Conservation (phyloP, 2,797 vertebrate species). For the Poecilia gillii region DNA sequence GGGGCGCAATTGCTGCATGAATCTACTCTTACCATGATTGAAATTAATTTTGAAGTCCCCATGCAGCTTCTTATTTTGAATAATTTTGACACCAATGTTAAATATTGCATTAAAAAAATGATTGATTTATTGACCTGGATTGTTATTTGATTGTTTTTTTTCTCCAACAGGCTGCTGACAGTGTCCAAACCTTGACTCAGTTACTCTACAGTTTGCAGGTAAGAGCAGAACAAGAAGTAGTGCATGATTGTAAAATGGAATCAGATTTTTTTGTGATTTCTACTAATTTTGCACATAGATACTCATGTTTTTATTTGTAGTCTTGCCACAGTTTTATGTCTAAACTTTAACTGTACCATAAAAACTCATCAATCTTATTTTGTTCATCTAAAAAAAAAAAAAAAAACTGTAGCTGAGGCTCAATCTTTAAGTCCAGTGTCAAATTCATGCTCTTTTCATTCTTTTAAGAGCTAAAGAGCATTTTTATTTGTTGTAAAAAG, state of each 20-base stretch:
- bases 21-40: not conserved
- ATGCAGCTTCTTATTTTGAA: not conserved
- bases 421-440: not conserved
- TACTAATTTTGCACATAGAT: not conserved
- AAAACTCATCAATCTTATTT: not conserved
- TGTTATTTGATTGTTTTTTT: slow-evolving; percentile 32
- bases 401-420: not conserved
- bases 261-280: not conserved
- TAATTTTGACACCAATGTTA: not conserved
- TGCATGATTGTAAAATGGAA: not conserved
- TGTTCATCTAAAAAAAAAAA: not conserved
- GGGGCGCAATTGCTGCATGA: slow-evolving; percentile 42
- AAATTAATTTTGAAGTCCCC: not conserved
- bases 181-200: slow-evolving; percentile 92
- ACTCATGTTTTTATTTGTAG: not conserved
- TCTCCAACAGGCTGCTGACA: slow-evolving; percentile 86
- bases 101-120: not conserved
- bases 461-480: too few relatives aligned
- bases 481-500: not conserved
- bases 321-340: not conserved
- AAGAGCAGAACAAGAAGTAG: slow-evolving; percentile 42
- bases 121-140: not conserved
- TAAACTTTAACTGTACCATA: not conserved
- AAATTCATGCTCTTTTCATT: not conserved
- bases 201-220: slow-evolving; percentile 96